These are phyloP conservation scores for Andricus grossulariae DNA, from an alignment of 1,140 invertebrate species.

Conservation along the genomic window DNA sequence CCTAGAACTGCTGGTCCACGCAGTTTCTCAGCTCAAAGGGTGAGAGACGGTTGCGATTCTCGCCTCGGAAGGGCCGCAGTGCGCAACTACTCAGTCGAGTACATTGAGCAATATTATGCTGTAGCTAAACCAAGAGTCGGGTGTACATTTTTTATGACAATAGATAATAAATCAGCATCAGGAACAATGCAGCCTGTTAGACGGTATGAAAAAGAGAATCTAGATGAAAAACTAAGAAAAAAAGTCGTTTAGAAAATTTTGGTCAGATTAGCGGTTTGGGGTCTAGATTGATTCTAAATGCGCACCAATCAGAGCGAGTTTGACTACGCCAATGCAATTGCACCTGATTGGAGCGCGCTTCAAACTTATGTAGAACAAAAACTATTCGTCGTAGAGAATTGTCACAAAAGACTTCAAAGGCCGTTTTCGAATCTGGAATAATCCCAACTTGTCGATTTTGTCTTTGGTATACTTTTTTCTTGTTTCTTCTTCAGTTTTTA, in stretches of 20 bases:
- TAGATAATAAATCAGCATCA: too few species aligned
- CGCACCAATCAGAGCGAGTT: background rate
- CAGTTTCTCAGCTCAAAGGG: too few species aligned
- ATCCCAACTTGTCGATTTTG: background rate
- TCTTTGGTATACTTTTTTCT: background rate
- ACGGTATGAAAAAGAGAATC: background rate
- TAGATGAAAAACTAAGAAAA: background rate
- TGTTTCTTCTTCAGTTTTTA: background rate
- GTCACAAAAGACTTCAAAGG: background rate
- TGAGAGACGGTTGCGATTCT: too few species aligned
- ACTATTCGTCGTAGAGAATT: background rate
- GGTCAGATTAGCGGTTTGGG: background rate
- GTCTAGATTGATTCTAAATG: background rate
- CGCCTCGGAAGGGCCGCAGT: too few species aligned
- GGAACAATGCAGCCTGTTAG: background rate
- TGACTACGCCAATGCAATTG: too few species aligned
- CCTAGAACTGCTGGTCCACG: too few species aligned
- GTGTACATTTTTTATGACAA: too few species aligned
- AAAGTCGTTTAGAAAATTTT: background rate
- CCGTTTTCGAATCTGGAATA: background rate
- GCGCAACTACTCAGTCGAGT: too few species aligned
- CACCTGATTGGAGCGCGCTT: background rate
- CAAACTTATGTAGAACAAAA: background rate
- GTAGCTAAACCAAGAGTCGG: too few species aligned
- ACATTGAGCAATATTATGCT: too few species aligned